Evolutionary conservation across 2,888 invertebrate species (phyloP), one percentile per base, ranked within the genome.

Genomic region (Temnothorax ravouxi): DNA sequence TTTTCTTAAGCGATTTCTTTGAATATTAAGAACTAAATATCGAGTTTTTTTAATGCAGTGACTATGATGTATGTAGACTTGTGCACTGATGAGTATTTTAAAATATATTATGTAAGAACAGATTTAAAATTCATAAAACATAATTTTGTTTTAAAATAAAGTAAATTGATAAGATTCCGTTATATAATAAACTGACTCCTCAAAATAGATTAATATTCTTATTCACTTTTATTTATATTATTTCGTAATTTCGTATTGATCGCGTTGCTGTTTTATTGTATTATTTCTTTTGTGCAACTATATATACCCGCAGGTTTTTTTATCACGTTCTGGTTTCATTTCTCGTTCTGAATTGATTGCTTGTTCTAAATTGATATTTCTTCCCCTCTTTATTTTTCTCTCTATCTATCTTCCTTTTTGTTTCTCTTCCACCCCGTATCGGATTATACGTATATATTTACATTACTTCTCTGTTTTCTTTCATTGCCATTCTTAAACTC

Each of bases 331-430:
- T 67, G 29, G 3, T 47, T 54, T 54, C 21, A 54, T 54, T 54
- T 71, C 25, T 54, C 54, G 54, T 54, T 54, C 15, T 54, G 21
- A 13, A 71, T 54, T 71, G 50, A 69, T 69, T 15, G 11, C 61
- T 15, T 72, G 54, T 54, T 41, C 21, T 38, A 38, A 13, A 72
- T 54, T 71, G 50, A 69, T 71, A 54, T 71, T 54, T 72, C 21
- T 71, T 38, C 9, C 52, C 6, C 8, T 25, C 69, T 13, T 52
- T 13, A 34, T 34, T 38, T 38, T 21, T 21, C 4, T 25, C 2
- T 38, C 9, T 29, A 15, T 25, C 3, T 54, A 25, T 41, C 8
- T 71, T 34, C 1, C 13, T 41, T 15, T 38, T 52, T 69, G 0
- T 8, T 44, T 47, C 3, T 29, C 8, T 9, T 47, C 21, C 52